Evolutionary conservation across 2,888 invertebrate genomes (phyloP).

Genomic region (Rosalia funebris): DNA sequence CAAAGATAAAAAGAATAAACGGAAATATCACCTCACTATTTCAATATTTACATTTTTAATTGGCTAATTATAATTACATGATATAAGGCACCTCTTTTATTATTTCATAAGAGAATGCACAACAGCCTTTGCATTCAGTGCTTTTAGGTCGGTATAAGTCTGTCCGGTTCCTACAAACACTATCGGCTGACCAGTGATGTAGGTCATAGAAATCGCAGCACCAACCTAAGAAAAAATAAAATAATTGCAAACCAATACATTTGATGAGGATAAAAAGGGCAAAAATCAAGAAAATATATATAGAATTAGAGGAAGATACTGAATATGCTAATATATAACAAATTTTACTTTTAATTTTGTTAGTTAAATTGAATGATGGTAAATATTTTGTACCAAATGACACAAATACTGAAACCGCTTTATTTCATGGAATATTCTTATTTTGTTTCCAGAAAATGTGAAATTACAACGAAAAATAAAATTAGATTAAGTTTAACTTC

Average conservation of each 20-base stretch:
- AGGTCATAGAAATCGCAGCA: constrained; percentile 99
- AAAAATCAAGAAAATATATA: too few species aligned
- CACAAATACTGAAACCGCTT: too few species aligned
- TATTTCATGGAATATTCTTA: too few species aligned
- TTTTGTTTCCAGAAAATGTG: too few species aligned
- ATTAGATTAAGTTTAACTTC: too few species aligned
- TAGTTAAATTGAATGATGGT: too few species aligned
- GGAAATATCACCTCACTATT: constrained; percentile 11
- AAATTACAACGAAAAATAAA: too few species aligned
- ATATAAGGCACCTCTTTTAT: constrained; percentile 45
- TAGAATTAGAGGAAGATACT: too few species aligned
- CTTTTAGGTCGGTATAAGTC: constrained; percentile 97
- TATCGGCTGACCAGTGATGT: constrained; percentile 99
- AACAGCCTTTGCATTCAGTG: constrained; percentile 94
- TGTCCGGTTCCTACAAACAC: constrained; percentile 99
- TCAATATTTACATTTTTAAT: constrained; percentile 6
- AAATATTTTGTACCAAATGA: too few species aligned
- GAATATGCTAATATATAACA: too few species aligned
- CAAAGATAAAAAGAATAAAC: not conserved
- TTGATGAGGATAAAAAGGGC: too few species aligned
- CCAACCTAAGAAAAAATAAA: constrained; percentile 75
- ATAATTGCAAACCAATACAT: not conserved
- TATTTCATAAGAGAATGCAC: constrained; percentile 97
- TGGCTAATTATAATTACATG: not conserved
- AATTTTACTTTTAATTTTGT: too few species aligned